Evolutionary conservation across 2,888 invertebrate genomes (phyloP).

Genomic region (Noctuana brunneofusca): DNA sequence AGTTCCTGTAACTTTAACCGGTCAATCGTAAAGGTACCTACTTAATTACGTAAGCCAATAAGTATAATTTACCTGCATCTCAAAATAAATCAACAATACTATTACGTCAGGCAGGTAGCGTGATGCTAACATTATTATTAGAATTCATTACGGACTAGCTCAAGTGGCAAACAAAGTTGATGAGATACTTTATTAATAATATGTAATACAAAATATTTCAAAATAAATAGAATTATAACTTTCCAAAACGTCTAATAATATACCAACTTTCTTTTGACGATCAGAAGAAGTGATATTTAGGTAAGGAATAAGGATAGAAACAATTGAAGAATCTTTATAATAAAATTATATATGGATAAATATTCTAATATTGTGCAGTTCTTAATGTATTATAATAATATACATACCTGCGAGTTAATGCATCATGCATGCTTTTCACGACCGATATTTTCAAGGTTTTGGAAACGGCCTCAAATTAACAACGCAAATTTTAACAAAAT

Average conservation of each 20-base stretch:
- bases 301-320: neutral
- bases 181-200: conserved; percentile 18
- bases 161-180: conserved; percentile 21
- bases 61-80: conserved; percentile 36
- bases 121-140: conserved; percentile 55
- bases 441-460: too few relatives aligned
- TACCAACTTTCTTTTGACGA: too few relatives aligned
- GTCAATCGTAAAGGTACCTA: neutral
- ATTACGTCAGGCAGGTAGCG: conserved; percentile 51
- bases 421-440: too few relatives aligned
- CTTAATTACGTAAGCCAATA: neutral
- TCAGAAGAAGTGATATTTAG: too few relatives aligned
- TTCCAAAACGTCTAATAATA: too few relatives aligned
- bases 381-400: too few relatives aligned
- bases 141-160: conserved; percentile 45
- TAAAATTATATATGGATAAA: too few relatives aligned
- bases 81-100: conserved; percentile 56
- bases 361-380: too few relatives aligned
- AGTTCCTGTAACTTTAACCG: neutral
- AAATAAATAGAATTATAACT: neutral
- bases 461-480: too few relatives aligned
- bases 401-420: too few relatives aligned
- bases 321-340: neutral
- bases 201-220: neutral
- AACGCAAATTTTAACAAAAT: too few relatives aligned